These are phyloP conservation scores for Pygoscelis antarcticus DNA, from an alignment of 2,113 vertebrate species.

Conservation along the genomic window DNA sequence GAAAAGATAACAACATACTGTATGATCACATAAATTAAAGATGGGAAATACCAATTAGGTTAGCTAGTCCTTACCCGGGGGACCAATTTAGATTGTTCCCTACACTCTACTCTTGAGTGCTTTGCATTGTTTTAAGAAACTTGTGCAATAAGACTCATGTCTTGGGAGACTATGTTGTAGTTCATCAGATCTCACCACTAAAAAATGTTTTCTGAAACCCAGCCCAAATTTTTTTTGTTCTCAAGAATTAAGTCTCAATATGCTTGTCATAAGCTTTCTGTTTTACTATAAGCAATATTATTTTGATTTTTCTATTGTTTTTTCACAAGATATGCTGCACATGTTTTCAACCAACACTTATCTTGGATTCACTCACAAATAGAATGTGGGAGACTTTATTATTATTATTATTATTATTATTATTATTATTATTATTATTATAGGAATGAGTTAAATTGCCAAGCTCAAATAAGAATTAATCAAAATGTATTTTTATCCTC, in stretches of 20 bases:
- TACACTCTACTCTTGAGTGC: constrained; percentile 36
- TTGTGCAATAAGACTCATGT: not conserved
- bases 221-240: not conserved
- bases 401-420: not conserved
- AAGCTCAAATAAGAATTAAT: not conserved
- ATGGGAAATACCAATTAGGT: constrained; percentile 67
- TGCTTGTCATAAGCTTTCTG: not conserved
- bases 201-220: not conserved
- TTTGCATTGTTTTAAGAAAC: constrained; percentile 62
- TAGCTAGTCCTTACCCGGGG: constrained; percentile 17
- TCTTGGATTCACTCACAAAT: not conserved
- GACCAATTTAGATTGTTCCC: constrained; percentile 58
- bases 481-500: not conserved
- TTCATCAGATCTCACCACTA: not conserved
- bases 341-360: not conserved
- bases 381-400: not conserved
- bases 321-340: not conserved
- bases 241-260: not conserved
- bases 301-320: not conserved
- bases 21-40: constrained; percentile 69
- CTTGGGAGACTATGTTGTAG: not conserved
- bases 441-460: not conserved
- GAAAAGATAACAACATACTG: constrained; percentile 61
- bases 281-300: not conserved
- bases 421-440: not conserved